Conservation (phyloP, 2,888 invertebrate species). For the Gymnoscelis rufifasciata region DNA sequence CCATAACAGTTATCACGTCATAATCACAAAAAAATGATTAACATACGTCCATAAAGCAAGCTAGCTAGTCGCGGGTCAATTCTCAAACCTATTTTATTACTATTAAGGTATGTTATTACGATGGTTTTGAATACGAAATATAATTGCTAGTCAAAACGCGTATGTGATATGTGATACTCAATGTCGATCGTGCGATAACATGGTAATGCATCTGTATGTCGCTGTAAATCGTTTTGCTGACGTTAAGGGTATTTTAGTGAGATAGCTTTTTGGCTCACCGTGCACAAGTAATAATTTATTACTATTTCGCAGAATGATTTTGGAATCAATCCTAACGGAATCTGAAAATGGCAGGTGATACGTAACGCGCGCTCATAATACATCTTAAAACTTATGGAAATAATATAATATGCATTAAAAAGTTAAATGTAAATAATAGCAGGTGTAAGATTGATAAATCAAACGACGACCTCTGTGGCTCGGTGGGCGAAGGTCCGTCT, state of each 20-base stretch:
- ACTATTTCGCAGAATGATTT: too few species aligned
- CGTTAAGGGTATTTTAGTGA: background rate
- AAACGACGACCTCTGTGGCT: too few species aligned
- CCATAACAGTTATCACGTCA: slow-evolving; percentile 12
- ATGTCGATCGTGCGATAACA: slow-evolving; percentile 35
- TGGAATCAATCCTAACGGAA: too few species aligned
- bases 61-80: slow-evolving; percentile 1
- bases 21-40: slow-evolving; percentile 12
- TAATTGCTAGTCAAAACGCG: slow-evolving; percentile 36
- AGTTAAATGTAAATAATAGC: too few species aligned
- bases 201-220: slow-evolving; percentile 12
- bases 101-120: slow-evolving; percentile 5
- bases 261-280: background rate
- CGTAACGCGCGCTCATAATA: too few species aligned
- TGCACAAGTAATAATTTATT: too few species aligned
- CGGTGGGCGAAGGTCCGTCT: too few species aligned
- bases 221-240: background rate
- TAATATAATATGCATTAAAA: too few species aligned
- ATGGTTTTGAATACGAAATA: slow-evolving; percentile 12
- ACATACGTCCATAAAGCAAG: slow-evolving; percentile 9
- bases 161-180: slow-evolving; percentile 26
- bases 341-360: too few species aligned
- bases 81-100: slow-evolving; percentile 1
- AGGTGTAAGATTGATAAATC: too few species aligned
- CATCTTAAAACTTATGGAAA: too few species aligned